These are phyloP conservation scores for Atractosteus spatula DNA, from an alignment of 2,113 vertebrate genomes.

Conservation along the genomic window DNA sequence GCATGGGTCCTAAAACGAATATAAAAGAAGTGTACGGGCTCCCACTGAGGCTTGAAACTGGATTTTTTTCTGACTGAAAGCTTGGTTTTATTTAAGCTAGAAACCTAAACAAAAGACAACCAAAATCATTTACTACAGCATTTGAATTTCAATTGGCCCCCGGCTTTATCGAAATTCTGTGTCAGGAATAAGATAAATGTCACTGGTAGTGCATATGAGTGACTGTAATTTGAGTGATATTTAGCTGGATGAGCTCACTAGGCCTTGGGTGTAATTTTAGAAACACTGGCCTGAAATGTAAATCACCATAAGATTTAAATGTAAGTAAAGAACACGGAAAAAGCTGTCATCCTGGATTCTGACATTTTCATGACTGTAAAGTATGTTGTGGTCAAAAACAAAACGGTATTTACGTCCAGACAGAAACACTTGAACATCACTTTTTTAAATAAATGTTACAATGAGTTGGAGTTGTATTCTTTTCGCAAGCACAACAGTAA, in stretches of 20 bases:
- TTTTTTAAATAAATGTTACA: too few relatives aligned
- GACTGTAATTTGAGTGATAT: slow-evolving; percentile 13
- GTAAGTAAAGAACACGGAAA: too few relatives aligned
- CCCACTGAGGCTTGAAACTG: slow-evolving; percentile 6
- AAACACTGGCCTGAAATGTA: too few relatives aligned
- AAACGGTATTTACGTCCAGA: too few relatives aligned
- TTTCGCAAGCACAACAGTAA: too few relatives aligned
- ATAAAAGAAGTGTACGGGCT: not conserved
- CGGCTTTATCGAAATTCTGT: slow-evolving; percentile 1
- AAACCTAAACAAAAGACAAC: slow-evolving; percentile 18
- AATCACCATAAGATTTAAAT: too few relatives aligned
- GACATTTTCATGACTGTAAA: too few relatives aligned
- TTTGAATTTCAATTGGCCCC: slow-evolving; percentile 11
- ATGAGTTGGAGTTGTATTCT: too few relatives aligned
- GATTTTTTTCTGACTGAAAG: not conserved
- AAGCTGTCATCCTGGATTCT: too few relatives aligned
- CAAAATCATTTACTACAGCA: slow-evolving; percentile 9
- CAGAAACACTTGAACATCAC: too few relatives aligned
- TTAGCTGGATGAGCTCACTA: not conserved
- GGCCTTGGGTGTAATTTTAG: not conserved
- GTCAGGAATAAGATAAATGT: slow-evolving; percentile 3
- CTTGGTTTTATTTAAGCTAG: not conserved
- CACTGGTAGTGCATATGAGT: not conserved
- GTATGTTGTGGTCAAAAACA: too few relatives aligned
- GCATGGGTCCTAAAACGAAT: slow-evolving; percentile 11